Base-by-base conservation (phyloP, 1,140 invertebrate genomes). In the Periplaneta americana region DNA sequence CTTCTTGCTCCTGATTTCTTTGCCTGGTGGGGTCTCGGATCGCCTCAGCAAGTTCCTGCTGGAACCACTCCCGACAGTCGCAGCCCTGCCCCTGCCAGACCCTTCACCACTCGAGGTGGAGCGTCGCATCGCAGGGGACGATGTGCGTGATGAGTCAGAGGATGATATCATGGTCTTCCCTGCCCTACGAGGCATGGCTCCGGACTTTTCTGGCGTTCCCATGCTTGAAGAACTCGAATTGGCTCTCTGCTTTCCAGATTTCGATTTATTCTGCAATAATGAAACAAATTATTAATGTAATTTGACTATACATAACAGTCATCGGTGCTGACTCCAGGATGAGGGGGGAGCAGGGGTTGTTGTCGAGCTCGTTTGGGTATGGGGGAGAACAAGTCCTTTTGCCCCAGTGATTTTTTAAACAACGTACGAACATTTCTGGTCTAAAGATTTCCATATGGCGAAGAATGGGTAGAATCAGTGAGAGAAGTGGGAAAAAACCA, bases 41-140 rank as follows among this genome's bases (percentile, higher is more conserved):
- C 76, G n/a, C 28, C 28, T 78, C 18, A 78, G 34, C 28, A 36
- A 15, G n/a, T 4, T 36, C n/a, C 76, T 78, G 13, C 76, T 36
- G 28, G 76, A 39, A 11, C 34, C n/a, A 35, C 35, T 36, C 22
- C 34, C 36, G 8, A 78, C 34, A 78, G 76, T 78, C 13, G 76
- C 34, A 78, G 76, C 76, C 10, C 35, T 35, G 4, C 34, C 76
- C 36, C 76, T 78, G 28, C 76, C 76, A 78, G 76, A 78, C 18
- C 33, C 34, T 33, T 74, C 80, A 75, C 80, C 48, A 75, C 75
- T 31, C 15, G 76, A 37, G 31, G 86, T 84, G 79, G 86, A 88
- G 75, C 91, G 89, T 78, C 91, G 91, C 84, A 92, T 90, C 0
- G 92, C 92, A 17, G 93, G 93, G 85, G 92, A 93, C 0, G 92